Conservation (phyloP, 1,140 invertebrate genomes). For the Littorina saxatilis region DNA sequence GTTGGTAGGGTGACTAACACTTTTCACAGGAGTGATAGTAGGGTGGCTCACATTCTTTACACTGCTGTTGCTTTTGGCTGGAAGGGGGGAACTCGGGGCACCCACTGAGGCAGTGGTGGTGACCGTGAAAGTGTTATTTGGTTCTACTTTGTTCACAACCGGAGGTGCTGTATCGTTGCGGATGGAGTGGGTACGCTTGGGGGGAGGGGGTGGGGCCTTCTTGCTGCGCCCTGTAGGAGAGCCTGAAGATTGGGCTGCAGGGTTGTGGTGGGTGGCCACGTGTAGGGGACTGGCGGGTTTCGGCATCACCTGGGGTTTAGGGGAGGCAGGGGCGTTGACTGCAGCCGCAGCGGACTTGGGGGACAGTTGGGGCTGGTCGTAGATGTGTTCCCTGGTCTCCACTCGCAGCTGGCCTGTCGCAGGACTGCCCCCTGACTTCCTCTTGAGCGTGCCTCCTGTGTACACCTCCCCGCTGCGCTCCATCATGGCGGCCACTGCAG, state of each 20-base stretch:
- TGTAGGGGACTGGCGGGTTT: constrained; percentile 54
- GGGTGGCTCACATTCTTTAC: not conserved
- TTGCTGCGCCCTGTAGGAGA: constrained; percentile 57
- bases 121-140: constrained; percentile 4
- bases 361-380: constrained; percentile 64
- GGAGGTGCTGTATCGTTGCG: constrained; percentile 37
- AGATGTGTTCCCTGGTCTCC: constrained; percentile 64
- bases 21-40: not conserved
- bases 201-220: constrained; percentile 85
- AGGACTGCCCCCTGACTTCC: not conserved
- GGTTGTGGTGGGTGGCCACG: constrained; percentile 53
- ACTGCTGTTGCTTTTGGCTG: constrained; percentile 17
- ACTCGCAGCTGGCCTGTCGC: not conserved
- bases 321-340: constrained; percentile 49
- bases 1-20: not conserved
- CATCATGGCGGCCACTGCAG: constrained; percentile 24
- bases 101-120: constrained; percentile 30
- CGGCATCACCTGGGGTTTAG: constrained; percentile 47
- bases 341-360: too few relatives aligned
- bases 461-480: constrained; percentile 31
- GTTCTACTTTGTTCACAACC: constrained; percentile 2
- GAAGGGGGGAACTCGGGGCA: constrained; percentile 1
- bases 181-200: constrained; percentile 82
- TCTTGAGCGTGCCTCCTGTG: constrained; percentile 46
- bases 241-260: constrained; percentile 37